Conservation (phyloP, 1,140 invertebrate species). For the Pseudoatta argentina region DNA sequence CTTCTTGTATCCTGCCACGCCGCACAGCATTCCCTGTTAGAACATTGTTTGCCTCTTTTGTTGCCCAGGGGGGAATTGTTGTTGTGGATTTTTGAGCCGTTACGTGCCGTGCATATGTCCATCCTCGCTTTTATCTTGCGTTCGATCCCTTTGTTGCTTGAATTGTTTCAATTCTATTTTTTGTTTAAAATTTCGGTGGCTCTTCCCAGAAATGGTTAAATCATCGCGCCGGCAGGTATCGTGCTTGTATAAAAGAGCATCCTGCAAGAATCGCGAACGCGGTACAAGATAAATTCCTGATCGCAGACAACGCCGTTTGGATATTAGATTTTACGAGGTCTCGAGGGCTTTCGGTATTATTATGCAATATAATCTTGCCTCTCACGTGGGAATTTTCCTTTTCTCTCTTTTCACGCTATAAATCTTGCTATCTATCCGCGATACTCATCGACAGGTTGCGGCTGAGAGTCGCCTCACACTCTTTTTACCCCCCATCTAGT, state of each 20-base stretch:
- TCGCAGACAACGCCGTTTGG: conserved; percentile 24
- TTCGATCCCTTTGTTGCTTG: conserved; percentile 12
- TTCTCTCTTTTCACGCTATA: conserved; percentile 37
- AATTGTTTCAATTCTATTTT: conserved; percentile 31
- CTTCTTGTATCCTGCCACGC: conserved; percentile 19
- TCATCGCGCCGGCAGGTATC: background rate
- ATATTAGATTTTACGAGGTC: conserved; percentile 39
- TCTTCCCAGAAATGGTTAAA: background rate
- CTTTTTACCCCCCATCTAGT: conserved; percentile 51
- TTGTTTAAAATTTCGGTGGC: background rate
- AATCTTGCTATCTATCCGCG: conserved; percentile 56
- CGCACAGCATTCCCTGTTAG: conserved; percentile 19
- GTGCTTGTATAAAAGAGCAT: background rate
- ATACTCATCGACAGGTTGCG: conserved; percentile 26
- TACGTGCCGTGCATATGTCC: background rate
- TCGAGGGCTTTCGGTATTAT: background rate
- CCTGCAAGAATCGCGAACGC: background rate
- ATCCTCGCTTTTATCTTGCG: conserved; percentile 28
- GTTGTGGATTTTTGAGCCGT: conserved; percentile 50
- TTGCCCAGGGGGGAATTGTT: conserved; percentile 19
- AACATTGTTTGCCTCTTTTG: conserved; percentile 39
- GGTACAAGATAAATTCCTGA: conserved; percentile 26
- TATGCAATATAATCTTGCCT: conserved; percentile 32
- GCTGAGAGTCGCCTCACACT: conserved; percentile 17
- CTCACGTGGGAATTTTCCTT: background rate